Conservation (phyloP, 2,797 vertebrate genomes). For the Coendou prehensilis region DNA sequence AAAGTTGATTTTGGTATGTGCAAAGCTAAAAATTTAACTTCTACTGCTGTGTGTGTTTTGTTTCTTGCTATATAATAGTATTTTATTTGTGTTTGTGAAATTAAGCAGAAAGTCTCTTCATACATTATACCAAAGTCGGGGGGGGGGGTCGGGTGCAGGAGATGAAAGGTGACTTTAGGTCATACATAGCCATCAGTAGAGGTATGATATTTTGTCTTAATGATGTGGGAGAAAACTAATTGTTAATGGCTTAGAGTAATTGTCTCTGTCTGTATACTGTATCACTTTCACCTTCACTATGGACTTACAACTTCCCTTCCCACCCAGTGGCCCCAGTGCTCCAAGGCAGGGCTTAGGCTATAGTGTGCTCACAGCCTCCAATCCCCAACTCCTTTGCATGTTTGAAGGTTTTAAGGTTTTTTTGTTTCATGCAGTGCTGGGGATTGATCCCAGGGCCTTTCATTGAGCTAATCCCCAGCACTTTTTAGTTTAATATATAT, state of each 20-base stretch:
- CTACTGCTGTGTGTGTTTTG: not conserved
- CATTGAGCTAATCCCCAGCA: not conserved
- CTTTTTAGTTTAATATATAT: not conserved
- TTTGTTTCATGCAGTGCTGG: not conserved
- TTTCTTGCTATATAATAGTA: not conserved
- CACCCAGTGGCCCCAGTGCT: not conserved
- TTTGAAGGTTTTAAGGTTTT: not conserved
- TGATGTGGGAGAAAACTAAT: not conserved
- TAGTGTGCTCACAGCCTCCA: not conserved
- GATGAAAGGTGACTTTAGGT: not conserved
- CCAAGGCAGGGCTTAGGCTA: not conserved
- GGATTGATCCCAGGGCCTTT: not conserved
- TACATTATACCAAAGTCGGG: not conserved
- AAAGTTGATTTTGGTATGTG: not conserved
- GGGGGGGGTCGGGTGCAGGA: accelerated
- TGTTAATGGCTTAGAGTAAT: not conserved
- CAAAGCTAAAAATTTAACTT: not conserved
- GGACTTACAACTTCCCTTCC: not conserved
- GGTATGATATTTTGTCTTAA: not conserved
- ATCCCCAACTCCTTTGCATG: not conserved
- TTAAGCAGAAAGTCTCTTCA: not conserved
- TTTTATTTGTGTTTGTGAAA: not conserved
- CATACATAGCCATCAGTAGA: not conserved
- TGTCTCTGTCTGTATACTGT: not conserved
- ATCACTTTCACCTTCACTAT: not conserved